Evolutionary conservation across 2,113 vertebrate genomes (phyloP).

Genomic region (Pan paniscus): DNA sequence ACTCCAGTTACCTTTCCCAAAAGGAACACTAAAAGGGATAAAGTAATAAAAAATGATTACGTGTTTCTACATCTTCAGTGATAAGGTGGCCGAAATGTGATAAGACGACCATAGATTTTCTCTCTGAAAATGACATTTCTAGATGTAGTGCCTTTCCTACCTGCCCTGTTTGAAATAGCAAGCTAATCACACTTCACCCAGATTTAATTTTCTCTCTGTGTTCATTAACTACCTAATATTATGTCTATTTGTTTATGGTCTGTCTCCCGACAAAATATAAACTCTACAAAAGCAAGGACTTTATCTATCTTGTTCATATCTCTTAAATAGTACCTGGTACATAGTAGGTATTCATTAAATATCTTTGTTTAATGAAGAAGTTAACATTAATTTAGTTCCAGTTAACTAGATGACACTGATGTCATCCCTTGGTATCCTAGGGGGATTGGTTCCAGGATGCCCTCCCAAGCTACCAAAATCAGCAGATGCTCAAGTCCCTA

Average conservation of each 20-base stretch:
- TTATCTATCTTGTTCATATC: not conserved
- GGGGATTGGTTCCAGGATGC: not conserved
- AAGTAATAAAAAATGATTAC: constrained; percentile 41
- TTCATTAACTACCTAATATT: not conserved
- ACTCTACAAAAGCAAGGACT: not conserved
- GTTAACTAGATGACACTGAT: not conserved
- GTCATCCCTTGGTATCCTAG: not conserved
- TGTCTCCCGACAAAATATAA: not conserved
- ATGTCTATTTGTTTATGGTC: not conserved
- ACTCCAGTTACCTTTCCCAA: constrained; percentile 53
- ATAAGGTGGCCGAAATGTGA: not conserved
- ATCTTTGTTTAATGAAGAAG: not conserved
- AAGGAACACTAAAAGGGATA: constrained; percentile 26
- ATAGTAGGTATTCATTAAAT: not conserved
- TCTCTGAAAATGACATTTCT: constrained; percentile 15
- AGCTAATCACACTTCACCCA: not conserved
- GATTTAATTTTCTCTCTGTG: not conserved
- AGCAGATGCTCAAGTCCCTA: not conserved
- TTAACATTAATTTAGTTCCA: not conserved
- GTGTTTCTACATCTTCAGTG: not conserved
- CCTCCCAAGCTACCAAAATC: not conserved
- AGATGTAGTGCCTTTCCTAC: not conserved
- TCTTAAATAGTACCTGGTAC: not conserved
- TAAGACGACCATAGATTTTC: not conserved
- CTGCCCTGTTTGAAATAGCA: not conserved